Evolutionary conservation across 2,797 vertebrate species (phyloP).

Genomic region (Sardinella longiceps): DNA sequence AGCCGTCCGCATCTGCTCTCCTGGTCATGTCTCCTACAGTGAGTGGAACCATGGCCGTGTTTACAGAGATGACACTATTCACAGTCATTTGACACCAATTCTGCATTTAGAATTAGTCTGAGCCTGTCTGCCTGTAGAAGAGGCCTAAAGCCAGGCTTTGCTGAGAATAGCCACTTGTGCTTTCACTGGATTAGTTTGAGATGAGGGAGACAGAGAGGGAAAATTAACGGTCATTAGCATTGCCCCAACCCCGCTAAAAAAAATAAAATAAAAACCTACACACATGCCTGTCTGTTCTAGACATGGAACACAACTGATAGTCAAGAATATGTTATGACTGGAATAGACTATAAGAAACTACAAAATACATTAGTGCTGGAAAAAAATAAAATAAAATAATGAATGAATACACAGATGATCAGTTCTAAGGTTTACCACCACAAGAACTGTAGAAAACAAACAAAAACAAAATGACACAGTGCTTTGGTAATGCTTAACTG

Average conservation of each 20-base stretch:
- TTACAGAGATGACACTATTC: background rate
- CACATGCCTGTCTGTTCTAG: background rate
- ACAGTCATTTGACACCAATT: conserved; percentile 6
- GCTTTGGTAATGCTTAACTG: conserved; percentile 20
- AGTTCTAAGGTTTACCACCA: conserved; percentile 1
- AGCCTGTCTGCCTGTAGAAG: background rate
- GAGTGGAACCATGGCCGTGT: background rate
- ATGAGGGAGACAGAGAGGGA: conserved; percentile 1
- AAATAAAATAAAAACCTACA: no score
- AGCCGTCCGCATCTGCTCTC: background rate
- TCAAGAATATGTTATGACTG: conserved; percentile 8
- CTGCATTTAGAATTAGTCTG: background rate
- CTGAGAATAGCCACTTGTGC: conserved; percentile 6
- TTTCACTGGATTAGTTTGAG: background rate
- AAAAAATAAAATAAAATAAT: conserved; percentile 9
- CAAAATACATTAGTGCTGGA: background rate
- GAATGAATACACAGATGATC: background rate
- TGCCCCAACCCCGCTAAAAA: background rate
- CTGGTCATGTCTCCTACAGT: background rate
- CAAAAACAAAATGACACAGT: conserved; percentile 17
- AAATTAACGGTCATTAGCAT: background rate
- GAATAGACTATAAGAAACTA: conserved; percentile 6
- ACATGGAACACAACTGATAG: background rate
- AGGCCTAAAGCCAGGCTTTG: background rate
- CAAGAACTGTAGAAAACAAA: conserved; percentile 19